phyloP scores from a whole-genome alignment of 2,888 invertebrate species.

The Caenorhabditis sp. region DNA sequence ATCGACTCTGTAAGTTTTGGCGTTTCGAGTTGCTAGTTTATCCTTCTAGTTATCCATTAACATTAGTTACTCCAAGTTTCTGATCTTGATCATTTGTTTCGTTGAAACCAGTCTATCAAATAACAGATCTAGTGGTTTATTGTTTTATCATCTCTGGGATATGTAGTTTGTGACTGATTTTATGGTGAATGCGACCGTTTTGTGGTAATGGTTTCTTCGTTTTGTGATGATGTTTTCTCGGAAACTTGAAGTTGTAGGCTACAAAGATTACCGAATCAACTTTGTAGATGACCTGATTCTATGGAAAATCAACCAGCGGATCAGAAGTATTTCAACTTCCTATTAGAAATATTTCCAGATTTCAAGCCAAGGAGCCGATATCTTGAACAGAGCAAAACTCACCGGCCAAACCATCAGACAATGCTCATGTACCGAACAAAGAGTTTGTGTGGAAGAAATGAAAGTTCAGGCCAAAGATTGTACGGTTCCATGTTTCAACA shows the following conservation, averaged over 20 bases:
- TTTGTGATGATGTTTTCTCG: constrained; percentile 3
- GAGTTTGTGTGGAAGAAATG: constrained; percentile 79
- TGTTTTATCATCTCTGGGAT: constrained; percentile 2
- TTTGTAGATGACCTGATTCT: background rate
- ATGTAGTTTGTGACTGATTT: constrained; percentile 55
- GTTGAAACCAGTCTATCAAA: constrained; percentile 28
- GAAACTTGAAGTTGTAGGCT: constrained; percentile 32
- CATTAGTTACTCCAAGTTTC: background rate
- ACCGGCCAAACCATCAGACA: constrained; percentile 74
- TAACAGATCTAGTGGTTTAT: constrained; percentile 28
- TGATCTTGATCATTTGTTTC: constrained; percentile 30
- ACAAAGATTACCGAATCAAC: background rate
- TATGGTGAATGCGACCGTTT: constrained; percentile 2
- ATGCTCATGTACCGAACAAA: constrained; percentile 80
- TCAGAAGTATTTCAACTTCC: background rate
- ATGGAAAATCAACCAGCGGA: background rate
- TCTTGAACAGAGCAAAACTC: constrained; percentile 63
- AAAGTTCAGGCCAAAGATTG: constrained; percentile 79
- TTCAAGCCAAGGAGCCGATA: constrained; percentile 65
- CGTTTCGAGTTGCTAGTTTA: background rate
- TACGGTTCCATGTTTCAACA: constrained; percentile 77
- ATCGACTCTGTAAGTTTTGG: constrained; percentile 56
- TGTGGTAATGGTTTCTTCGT: background rate
- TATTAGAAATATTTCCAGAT: constrained; percentile 50
- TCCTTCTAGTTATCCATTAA: background rate